Evolutionary conservation across 2,797 vertebrate genomes (phyloP), one percentile per base, ranked within the genome.

Genomic region (Lerista edwardsae): DNA sequence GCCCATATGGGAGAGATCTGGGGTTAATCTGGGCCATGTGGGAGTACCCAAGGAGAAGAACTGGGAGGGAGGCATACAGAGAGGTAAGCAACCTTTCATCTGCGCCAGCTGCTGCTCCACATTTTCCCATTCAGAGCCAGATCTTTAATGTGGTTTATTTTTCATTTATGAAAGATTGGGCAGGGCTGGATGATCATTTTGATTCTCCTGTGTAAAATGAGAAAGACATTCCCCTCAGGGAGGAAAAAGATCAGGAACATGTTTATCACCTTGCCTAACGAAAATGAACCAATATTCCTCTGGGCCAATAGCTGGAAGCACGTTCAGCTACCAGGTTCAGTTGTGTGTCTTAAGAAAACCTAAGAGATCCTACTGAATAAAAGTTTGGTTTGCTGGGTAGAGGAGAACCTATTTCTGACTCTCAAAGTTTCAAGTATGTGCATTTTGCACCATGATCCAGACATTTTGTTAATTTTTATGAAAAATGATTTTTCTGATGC

Each of bases 131-230:
- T 86, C 82, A 83, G 83, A 29, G 79, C 69, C 0, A 0, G 68
- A 72, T 85, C 84, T 91, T 91, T 3, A 62, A 78, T 91, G 84
- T 69, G 91, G 77, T 39, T 84, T 82, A 86, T 77, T 78, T 88
- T 90, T 88, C 84, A 88, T 83, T 92, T 90, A 86, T 31, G 87
- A 88, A 90, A 88, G 34, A 31, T 11, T 0, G 74, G 29, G 79
- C 82, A 90, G n/a, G 89, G 83, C 89, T 89, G 92, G 87, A 92
- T 93, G 90, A 92, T 92, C 93, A 94, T 91, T 87, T 76, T 89
- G 85, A 74, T 82, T 76, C 87, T 82, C 87, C 76, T 67, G 75
- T 88, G 86, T 86, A 84, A 76, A 86, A 80, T 75, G 85, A 82
- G 87, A 88, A 87, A 80, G 47, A 77, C 0, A 88, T 83, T 89